A percentile compares a stretch with the other conserved stretches of the same genome.
phyloP scores from a whole-genome alignment of 1,140 invertebrate species.

The Episyrphus balteatus region DNA sequence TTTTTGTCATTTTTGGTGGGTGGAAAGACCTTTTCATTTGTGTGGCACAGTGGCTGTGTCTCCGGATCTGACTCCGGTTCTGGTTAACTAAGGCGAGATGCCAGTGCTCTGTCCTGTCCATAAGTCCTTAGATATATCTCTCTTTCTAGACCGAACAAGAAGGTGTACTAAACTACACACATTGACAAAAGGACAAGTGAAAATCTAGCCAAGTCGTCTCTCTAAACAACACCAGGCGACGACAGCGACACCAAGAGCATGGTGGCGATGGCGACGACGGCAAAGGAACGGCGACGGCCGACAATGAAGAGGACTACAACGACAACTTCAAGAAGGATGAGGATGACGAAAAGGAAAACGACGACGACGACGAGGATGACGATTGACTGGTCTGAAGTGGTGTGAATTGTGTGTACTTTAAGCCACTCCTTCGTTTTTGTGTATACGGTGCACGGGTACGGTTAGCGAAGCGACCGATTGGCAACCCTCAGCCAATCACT shows the following conservation, averaged over 20 bases:
- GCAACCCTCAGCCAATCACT: slow-evolving; percentile 12
- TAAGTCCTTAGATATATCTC: too few relatives aligned
- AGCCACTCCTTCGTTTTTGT: slow-evolving; percentile 31
- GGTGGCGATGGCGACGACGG: slow-evolving; percentile 15
- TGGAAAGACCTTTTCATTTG: too few relatives aligned
- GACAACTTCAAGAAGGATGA: background rate
- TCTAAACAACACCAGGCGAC: background rate
- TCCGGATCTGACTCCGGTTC: too few relatives aligned
- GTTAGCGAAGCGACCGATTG: slow-evolving; percentile 13
- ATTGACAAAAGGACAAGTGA: too few relatives aligned
- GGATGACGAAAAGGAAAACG: background rate
- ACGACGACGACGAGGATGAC: background rate
- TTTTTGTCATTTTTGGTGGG: too few relatives aligned
- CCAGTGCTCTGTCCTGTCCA: too few relatives aligned
- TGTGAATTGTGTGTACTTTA: slow-evolving; percentile 37
- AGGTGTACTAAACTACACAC: too few relatives aligned
- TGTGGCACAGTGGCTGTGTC: too few relatives aligned
- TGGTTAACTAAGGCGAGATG: too few relatives aligned
- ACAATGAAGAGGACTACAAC: slow-evolving; percentile 2
- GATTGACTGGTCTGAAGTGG: slow-evolving; percentile 7
- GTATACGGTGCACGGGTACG: slow-evolving; percentile 10
- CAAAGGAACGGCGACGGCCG: slow-evolving; percentile 4
- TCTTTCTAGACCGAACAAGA: too few relatives aligned
- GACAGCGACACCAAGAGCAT: slow-evolving; percentile 9
- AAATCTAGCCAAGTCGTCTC: too few relatives aligned